Evolutionary conservation across 2,113 vertebrate genomes (phyloP), one percentile per base, ranked within the genome.

Genomic region (Hepsetus odoe): DNA sequence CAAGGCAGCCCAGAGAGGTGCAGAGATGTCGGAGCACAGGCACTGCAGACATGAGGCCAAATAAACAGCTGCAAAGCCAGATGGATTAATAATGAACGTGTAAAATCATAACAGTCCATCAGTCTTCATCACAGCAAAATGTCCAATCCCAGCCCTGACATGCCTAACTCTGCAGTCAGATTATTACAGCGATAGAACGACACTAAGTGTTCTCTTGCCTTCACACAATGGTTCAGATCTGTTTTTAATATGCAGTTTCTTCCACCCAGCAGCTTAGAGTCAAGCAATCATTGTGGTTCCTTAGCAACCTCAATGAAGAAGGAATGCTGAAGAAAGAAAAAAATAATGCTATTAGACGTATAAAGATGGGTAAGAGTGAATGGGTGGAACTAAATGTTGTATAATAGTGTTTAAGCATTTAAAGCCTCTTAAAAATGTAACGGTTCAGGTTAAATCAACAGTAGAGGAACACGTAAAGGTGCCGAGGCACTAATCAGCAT

Each of bases 51-150:
- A 56, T 18, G 40, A 81, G 49, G 58, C 62, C 80, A 72, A 28
- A 65, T 38, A 72, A 77, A 72, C 56, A 58, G 44, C 44, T 44
- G 56, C 33, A 13, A 44, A 70, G 42, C 20, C 33, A 55, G 71
- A 61, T 14, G n/a, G 20, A 35, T 76, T 81, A 62, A 32, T 62
- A 44, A 75, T 12, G 22, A 24, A 46, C 18, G 1, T 55, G 4
- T 8, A 71, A n/a, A 30, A 32, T 44, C 18, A 59, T 20, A 38
- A 14, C 20, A 30, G 5, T 7, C 7, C 42, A 40, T 58, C 1
- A 72, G 22, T n/a, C 22, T 22, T 24, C 20, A 56, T 56, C 18
- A n/a, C 2, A 55, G 18, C 5, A 56, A 26, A n/a, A 22, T 5
- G 10, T 11, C 10, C 16, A 32, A 61, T 18, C 58, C 33, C 61